Conservation (phyloP, 1,140 invertebrate species). For the Reticulitermes speratus region DNA sequence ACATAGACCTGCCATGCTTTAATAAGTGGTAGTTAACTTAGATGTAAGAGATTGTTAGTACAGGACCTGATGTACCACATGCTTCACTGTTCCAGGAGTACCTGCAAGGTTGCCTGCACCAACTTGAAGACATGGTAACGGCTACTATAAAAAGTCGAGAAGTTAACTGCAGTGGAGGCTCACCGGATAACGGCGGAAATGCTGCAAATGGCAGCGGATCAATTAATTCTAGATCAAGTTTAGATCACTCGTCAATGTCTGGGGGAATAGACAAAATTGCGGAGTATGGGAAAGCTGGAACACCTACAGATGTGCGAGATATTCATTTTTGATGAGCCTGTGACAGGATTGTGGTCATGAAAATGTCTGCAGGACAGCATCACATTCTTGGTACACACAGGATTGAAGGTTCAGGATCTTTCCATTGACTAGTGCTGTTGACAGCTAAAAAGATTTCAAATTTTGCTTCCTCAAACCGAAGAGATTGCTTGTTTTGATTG, state of each 20-base stretch:
- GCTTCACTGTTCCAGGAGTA: slow-evolving; percentile 61
- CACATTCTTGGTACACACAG: neutral
- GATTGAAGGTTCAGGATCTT: neutral
- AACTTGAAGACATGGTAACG: slow-evolving; percentile 71
- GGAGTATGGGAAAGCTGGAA: slow-evolving; percentile 68
- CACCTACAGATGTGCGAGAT: slow-evolving; percentile 76
- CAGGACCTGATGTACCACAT: neutral
- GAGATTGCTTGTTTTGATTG: no score
- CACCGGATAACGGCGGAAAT: slow-evolving; percentile 40
- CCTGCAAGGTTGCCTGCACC: slow-evolving; percentile 67
- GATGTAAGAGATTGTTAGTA: no score
- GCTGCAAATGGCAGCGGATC: slow-evolving; percentile 37
- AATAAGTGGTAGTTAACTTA: no score
- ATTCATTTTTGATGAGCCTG: slow-evolving; percentile 61
- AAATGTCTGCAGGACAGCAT: neutral
- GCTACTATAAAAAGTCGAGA: slow-evolving; percentile 43
- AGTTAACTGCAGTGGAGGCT: slow-evolving; percentile 39
- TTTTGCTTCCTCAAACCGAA: neutral
- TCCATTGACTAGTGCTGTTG: neutral
- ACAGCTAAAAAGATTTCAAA: neutral
- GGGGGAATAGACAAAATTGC: slow-evolving; percentile 54
- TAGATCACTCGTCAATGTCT: slow-evolving; percentile 25
- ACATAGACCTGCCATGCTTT: no score
- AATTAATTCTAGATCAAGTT: slow-evolving; percentile 23
- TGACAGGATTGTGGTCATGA: neutral